A percentile compares a stretch with the other conserved stretches of the same genome.
Evolutionary conservation across 2,797 vertebrate species (phyloP).

Genomic region (Sebastes paucispinis): DNA sequence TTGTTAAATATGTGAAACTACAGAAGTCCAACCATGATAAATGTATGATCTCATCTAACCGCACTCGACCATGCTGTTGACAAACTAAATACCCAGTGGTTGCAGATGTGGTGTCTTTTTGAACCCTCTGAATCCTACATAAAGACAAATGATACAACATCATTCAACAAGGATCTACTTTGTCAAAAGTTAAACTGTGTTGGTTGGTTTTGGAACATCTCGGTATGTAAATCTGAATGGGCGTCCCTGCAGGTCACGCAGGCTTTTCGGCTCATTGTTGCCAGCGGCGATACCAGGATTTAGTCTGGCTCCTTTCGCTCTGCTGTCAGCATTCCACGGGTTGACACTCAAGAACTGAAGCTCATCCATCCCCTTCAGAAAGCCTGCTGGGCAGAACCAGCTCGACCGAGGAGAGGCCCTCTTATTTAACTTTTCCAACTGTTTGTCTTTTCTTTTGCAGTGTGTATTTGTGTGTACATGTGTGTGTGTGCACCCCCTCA

Average conservation of each 20-base stretch:
- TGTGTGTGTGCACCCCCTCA: constrained; percentile 22
- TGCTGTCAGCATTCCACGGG: constrained; percentile 57
- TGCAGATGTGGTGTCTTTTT: not conserved
- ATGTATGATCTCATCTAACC: not conserved
- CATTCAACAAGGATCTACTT: not conserved
- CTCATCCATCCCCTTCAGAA: constrained; percentile 64
- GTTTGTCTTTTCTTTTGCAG: constrained; percentile 53
- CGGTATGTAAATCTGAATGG: not conserved
- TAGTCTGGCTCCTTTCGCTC: constrained; percentile 2
- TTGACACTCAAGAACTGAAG: constrained; percentile 46
- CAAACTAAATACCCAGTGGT: too few relatives aligned
- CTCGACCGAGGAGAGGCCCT: constrained; percentile 47
- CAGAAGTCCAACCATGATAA: not conserved
- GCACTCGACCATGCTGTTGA: not conserved
- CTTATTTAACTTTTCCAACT: constrained; percentile 63
- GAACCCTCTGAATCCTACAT: not conserved
- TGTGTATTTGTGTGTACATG: constrained; percentile 14
- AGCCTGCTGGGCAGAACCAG: constrained; percentile 58
- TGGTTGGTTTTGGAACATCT: not conserved
- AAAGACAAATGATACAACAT: not conserved
- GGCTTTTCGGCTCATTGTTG: constrained; percentile 32
- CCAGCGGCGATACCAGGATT: constrained; percentile 33
- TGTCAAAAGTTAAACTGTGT: not conserved
- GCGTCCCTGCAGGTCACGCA: not conserved
- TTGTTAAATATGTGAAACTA: too few relatives aligned